Evolutionary conservation across 1,140 invertebrate species (phyloP).

Genomic region (Macrostomum lignano): DNA sequence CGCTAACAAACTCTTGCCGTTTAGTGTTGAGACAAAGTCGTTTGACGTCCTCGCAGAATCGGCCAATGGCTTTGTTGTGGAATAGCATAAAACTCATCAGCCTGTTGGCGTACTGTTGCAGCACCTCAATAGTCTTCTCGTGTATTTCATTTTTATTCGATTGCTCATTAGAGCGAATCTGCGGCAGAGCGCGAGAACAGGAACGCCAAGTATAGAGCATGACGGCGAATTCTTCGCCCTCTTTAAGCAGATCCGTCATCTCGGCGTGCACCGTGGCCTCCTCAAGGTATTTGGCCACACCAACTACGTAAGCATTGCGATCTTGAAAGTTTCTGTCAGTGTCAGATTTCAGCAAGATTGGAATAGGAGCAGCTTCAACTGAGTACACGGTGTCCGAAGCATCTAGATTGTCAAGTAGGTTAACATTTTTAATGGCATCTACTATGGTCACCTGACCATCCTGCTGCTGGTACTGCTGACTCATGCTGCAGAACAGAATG

Average conservation of each 20-base stretch:
- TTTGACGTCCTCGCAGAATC: slow-evolving; percentile 78
- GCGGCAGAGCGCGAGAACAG: slow-evolving; percentile 81
- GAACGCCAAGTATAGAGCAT: slow-evolving; percentile 98
- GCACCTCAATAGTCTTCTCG: slow-evolving; percentile 81
- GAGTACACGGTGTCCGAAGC: too few relatives aligned
- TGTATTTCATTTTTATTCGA: slow-evolving; percentile 79
- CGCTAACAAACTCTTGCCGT: slow-evolving; percentile 88
- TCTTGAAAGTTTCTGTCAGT: slow-evolving; percentile 1
- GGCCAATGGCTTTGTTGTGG: slow-evolving; percentile 69
- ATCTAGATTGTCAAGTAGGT: too few relatives aligned
- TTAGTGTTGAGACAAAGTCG: slow-evolving; percentile 81
- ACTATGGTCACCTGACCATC: too few relatives aligned
- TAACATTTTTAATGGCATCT: too few relatives aligned
- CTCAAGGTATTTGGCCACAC: not conserved
- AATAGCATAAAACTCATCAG: slow-evolving; percentile 59
- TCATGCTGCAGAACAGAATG: too few relatives aligned
- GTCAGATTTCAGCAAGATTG: not conserved
- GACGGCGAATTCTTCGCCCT: slow-evolving; percentile 81
- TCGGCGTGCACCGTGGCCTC: not conserved
- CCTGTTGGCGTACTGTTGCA: slow-evolving; percentile 85
- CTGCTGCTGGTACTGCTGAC: too few relatives aligned
- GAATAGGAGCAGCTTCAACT: not conserved
- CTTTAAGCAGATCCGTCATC: slow-evolving; percentile 14
- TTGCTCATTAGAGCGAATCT: slow-evolving; percentile 91
- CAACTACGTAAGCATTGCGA: slow-evolving; percentile 1